These are phyloP conservation scores for Papilio dardanus DNA, from an alignment of 1,140 invertebrate species.

Conservation along the genomic window DNA sequence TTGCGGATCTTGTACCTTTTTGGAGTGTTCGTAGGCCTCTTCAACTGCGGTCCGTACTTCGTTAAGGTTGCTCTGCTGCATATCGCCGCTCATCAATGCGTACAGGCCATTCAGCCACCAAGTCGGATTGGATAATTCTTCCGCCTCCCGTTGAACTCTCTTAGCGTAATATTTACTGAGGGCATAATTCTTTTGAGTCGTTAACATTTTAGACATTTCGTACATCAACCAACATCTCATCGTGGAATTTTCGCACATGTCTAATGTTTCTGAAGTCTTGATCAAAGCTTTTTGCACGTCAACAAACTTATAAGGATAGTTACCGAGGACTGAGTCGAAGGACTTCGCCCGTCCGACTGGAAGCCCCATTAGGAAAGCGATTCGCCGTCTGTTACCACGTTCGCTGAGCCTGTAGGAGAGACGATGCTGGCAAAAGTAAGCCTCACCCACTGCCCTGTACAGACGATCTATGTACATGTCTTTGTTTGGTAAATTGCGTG, in stretches of 20 bases:
- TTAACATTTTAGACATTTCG: constrained; percentile 77
- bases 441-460: constrained; percentile 73
- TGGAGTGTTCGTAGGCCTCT: constrained; percentile 72
- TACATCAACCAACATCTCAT: constrained; percentile 82
- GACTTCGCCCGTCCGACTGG: constrained; percentile 66
- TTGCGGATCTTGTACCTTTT: constrained; percentile 69
- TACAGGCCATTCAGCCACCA: constrained; percentile 82
- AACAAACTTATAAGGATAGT: constrained; percentile 75
- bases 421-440: constrained; percentile 67
- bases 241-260: constrained; percentile 76
- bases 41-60: constrained; percentile 77
- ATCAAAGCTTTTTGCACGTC: constrained; percentile 61
- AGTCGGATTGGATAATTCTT: constrained; percentile 65
- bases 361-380: constrained; percentile 75
- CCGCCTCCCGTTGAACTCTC: constrained; percentile 79
- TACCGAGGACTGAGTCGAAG: constrained; percentile 76
- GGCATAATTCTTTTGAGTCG: constrained; percentile 81
- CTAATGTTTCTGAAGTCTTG: constrained; percentile 61
- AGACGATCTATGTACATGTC: constrained; percentile 70
- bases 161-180: constrained; percentile 82
- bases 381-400: constrained; percentile 70
- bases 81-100: constrained; percentile 78
- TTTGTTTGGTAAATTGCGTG: constrained; percentile 69
- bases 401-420: constrained; percentile 74
- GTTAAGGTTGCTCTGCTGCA: constrained; percentile 81